phyloP scores from a whole-genome alignment of 2,888 invertebrate species.

The Meganola albula region DNA sequence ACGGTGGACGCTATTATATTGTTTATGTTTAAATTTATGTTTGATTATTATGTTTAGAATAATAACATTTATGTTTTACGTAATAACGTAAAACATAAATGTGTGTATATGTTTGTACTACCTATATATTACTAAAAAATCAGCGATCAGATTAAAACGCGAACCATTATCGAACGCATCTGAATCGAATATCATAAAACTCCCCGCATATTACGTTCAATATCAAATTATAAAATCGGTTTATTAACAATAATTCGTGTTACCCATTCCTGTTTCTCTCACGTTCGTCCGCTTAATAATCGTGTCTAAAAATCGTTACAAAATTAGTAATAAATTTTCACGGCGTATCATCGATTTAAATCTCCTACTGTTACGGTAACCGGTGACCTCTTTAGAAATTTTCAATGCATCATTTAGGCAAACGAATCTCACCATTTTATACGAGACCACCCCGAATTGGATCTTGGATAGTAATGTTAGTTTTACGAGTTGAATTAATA shows the following conservation, averaged over 20 bases:
- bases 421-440: constrained; percentile 28
- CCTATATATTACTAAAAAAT: too few relatives aligned
- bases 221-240: too few relatives aligned
- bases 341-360: constrained; percentile 45
- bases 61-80: too few relatives aligned
- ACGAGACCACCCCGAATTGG: constrained; percentile 52
- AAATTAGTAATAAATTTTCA: constrained; percentile 57
- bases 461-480: constrained; percentile 26
- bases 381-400: constrained; percentile 42
- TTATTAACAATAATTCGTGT: not conserved
- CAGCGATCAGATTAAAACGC: too few relatives aligned
- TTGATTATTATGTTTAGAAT: too few relatives aligned
- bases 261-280: constrained; percentile 8
- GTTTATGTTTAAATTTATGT: too few relatives aligned
- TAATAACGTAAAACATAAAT: too few relatives aligned
- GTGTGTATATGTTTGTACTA: too few relatives aligned
- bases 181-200: too few relatives aligned
- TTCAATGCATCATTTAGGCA: constrained; percentile 47
- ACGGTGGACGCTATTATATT: too few relatives aligned
- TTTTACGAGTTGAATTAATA: constrained; percentile 55
- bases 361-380: constrained; percentile 55
- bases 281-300: constrained; percentile 6
- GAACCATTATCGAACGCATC: too few relatives aligned
- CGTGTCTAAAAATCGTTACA: constrained; percentile 27
- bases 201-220: not conserved